Evolutionary conservation across 2,113 vertebrate species (phyloP).

Genomic region (Cervus canadensis): DNA sequence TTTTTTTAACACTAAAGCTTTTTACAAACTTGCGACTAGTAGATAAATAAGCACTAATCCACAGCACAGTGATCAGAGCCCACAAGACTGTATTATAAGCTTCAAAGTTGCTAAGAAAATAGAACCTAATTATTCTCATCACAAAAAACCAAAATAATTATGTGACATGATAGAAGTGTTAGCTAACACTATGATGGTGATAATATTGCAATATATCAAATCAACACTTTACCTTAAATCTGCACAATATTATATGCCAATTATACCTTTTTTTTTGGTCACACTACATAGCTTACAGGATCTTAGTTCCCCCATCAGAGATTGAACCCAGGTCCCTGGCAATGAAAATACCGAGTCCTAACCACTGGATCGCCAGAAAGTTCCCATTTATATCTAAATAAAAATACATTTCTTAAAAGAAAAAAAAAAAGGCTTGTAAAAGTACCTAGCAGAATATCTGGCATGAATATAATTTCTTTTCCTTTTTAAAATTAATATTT

Average conservation of each 20-base stretch:
- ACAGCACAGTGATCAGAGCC: not conserved
- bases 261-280: not conserved
- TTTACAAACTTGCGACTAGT: not conserved
- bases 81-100: not conserved
- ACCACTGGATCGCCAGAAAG: not conserved
- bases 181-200: no score
- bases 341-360: not conserved
- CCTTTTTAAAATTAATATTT: not conserved
- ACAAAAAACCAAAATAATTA: not conserved
- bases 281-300: not conserved
- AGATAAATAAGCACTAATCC: not conserved
- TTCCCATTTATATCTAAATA: not conserved
- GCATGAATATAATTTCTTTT: not conserved
- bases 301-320: not conserved
- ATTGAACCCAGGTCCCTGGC: not conserved
- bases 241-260: not conserved
- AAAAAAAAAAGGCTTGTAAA: not conserved
- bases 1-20: not conserved
- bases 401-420: not conserved
- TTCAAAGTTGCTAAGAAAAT: not conserved
- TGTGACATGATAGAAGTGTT: not conserved
- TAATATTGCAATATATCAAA: not conserved
- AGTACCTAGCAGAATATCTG: not conserved
- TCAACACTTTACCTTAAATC: not conserved
- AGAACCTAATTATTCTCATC: not conserved